These are phyloP conservation scores for Palythoa grandiflora DNA, from an alignment of 92 coral and sea anemone species.

Conservation along the genomic window DNA sequence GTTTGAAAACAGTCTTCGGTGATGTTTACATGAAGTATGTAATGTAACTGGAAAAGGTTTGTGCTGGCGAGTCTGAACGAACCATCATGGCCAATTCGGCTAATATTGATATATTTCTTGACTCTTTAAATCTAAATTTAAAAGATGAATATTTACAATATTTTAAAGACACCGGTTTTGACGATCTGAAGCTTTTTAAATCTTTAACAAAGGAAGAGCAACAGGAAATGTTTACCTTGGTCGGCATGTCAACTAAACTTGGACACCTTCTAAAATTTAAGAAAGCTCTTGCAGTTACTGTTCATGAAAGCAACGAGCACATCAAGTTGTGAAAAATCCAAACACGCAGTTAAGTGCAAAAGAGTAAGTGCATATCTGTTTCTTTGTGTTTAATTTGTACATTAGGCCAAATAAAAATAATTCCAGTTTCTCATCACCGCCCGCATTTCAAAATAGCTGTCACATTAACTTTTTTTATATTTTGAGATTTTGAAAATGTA, in stretches of 20 bases:
- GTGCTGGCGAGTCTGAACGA: background rate
- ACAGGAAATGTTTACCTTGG: background rate
- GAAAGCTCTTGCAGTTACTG: background rate
- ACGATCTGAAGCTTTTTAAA: constrained; percentile 9
- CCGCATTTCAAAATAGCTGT: too few relatives aligned
- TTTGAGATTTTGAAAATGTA: too few relatives aligned
- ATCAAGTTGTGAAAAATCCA: background rate
- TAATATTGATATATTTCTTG: constrained; percentile 3
- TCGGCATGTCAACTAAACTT: background rate
- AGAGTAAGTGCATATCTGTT: constrained; percentile 9
- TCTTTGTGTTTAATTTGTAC: too few relatives aligned
- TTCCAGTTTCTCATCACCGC: too few relatives aligned
- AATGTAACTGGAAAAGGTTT: background rate
- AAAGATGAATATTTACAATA: constrained; percentile 18
- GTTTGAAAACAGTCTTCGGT: constrained; percentile 6
- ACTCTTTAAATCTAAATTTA: constrained; percentile 19
- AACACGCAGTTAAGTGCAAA: background rate
- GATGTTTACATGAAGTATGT: constrained; percentile 27
- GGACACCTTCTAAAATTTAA: constrained; percentile 3
- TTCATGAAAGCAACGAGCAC: too few relatives aligned
- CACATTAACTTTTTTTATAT: too few relatives aligned
- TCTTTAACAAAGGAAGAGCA: background rate
- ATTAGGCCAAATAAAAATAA: too few relatives aligned
- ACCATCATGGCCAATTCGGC: constrained; percentile 4
- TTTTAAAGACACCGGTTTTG: constrained; percentile 25